phyloP scores from a whole-genome alignment of 92 coral and sea anemone genomes.

The Micromussa lordhowensis region DNA sequence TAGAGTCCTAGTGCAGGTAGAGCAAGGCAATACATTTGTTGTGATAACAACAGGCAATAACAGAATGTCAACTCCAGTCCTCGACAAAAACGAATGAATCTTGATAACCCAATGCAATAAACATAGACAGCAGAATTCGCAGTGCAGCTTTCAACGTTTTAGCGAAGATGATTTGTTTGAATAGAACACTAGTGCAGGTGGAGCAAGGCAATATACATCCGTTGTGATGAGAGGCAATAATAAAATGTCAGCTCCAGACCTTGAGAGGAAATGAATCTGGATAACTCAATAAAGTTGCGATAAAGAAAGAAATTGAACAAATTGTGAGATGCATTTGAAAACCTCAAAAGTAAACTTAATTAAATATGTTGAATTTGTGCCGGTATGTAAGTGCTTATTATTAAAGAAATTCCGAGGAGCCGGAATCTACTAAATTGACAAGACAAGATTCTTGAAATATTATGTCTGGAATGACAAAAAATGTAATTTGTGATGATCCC shows the following conservation, averaged over 20 bases:
- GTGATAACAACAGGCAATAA: too few relatives aligned
- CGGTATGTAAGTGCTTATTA: too few relatives aligned
- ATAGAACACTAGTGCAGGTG: not conserved
- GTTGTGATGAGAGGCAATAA: not conserved
- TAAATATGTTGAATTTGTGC: too few relatives aligned
- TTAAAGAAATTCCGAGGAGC: not conserved
- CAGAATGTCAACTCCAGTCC: too few relatives aligned
- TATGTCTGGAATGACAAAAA: not conserved
- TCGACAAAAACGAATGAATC: not conserved
- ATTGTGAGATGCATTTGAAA: too few relatives aligned
- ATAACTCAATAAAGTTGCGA: not conserved
- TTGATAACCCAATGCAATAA: not conserved
- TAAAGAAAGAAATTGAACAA: too few relatives aligned
- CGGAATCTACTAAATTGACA: not conserved
- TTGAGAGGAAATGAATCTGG: not conserved
- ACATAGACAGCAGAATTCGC: conserved; percentile 8
- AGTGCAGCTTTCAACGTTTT: conserved; percentile 6
- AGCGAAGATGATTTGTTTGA: conserved; percentile 25
- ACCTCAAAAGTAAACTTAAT: too few relatives aligned
- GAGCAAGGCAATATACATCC: not conserved
- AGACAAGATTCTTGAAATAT: not conserved
- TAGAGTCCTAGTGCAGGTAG: too few relatives aligned
- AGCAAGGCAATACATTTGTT: too few relatives aligned
- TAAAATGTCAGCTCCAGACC: not conserved
- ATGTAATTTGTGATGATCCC: too few relatives aligned